Conservation (phyloP, 2,797 vertebrate genomes). For the Tadarida brasiliensis region DNA sequence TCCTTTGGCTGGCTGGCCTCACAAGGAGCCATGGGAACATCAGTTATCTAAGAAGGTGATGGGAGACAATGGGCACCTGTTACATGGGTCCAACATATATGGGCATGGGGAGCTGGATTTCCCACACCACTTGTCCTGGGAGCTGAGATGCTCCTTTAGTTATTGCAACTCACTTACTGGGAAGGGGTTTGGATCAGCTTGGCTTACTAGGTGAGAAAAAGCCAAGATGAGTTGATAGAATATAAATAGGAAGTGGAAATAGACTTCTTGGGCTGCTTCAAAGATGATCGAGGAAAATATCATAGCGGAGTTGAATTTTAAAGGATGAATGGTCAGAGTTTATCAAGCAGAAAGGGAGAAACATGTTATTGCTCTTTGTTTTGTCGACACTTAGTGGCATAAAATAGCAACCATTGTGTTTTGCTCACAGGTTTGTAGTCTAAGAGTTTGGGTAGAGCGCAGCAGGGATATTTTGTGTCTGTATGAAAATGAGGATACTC, state of each 20-base stretch:
- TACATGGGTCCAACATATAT: not conserved
- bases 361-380: not conserved
- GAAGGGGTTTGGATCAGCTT: not conserved
- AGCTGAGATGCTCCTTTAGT: not conserved
- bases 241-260: not conserved
- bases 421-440: not conserved
- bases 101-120: not conserved
- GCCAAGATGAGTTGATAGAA: not conserved
- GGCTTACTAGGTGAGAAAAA: conserved; percentile 3
- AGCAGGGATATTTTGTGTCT: not conserved
- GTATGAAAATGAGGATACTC: not conserved
- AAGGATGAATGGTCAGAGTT: not conserved
- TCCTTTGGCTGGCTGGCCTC: not conserved
- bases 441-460: not conserved
- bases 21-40: not conserved
- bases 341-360: conserved; percentile 12
- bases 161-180: not conserved
- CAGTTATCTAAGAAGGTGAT: not conserved
- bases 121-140: not conserved
- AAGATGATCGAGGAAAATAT: not conserved
- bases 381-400: not conserved
- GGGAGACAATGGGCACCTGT: not conserved
- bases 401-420: not conserved
- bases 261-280: not conserved
- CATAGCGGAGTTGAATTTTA: not conserved